Evolutionary conservation across 2,888 invertebrate species (phyloP), one percentile per base, ranked within the genome.

Genomic region (Cryptocheilus praepositus): DNA sequence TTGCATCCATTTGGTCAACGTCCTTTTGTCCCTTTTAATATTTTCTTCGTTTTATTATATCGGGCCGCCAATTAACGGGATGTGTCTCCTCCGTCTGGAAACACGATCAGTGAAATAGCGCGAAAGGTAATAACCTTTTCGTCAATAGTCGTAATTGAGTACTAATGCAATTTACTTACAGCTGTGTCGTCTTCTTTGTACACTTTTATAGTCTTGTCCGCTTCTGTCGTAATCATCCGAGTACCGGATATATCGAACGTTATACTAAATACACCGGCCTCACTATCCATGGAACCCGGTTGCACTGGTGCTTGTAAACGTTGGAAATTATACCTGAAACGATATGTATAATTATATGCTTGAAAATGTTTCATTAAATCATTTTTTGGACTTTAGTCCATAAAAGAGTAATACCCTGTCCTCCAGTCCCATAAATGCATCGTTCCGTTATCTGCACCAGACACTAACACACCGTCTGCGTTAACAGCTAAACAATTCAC

Each of bases 361-460:
- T 61, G 28, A 36, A 22, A 28, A 49, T 51, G 16, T 60, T 28
- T 13, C 19, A 51, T 18, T 13, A 36, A 60, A 28, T 5, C 28
- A 16, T 49, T 54, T 22, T 46, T n/a, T 36, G 43, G 46, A 18
- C 5, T 46, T 45, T 7, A 43, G 49, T 52, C 44, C 2, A 51
- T 52, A 58, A 7, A 49, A 53, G 55, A 58, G n/a, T 19, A 52
- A 43, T 77, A 82, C 76, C 99, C 99, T 0, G 98, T 98, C 83
- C 96, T 92, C 99, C 99, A 99, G 88, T 99, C 99, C 99, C 99
- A 99, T 83, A 96, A 95, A 89, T 96, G 94, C 92, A 99, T 92
- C 0, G 98, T 97, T 0, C 99, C 99, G 87, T 99, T 99, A 88
- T 99, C 99, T 21, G 97, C 99, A 3, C 98, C 99, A 4, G 98